These are phyloP conservation scores for Sciaenops ocellatus DNA, from an alignment of 2,797 vertebrate species.

Conservation along the genomic window DNA sequence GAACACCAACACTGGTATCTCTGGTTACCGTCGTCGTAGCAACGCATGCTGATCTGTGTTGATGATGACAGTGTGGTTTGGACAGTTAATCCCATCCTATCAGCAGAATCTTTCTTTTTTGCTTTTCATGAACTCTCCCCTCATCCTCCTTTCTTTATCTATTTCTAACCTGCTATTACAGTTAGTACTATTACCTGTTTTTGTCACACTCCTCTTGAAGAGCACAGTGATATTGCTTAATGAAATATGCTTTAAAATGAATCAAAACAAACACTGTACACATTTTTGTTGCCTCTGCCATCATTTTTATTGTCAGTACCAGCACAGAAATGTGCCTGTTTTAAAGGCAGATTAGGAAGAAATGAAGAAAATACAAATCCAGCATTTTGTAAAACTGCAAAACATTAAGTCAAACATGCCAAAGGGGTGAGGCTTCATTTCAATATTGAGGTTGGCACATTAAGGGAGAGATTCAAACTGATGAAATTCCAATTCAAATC, in stretches of 20 bases:
- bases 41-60: constrained; percentile 64
- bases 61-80: constrained; percentile 63
- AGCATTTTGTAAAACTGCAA: neutral
- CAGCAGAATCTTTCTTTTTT: constrained; percentile 36
- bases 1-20: constrained; percentile 67
- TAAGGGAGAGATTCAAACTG: too few species aligned
- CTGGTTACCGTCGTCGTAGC: constrained; percentile 76
- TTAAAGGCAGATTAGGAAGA: constrained; percentile 37
- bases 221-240: constrained; percentile 29
- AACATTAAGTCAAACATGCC: neutral
- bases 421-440: neutral
- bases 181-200: neutral
- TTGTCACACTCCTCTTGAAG: neutral
- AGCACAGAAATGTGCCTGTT: constrained; percentile 22
- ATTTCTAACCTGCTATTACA: neutral
- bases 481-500: too few species aligned
- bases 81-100: constrained; percentile 68
- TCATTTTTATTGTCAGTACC: constrained; percentile 37
- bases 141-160: constrained; percentile 12
- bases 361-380: constrained; percentile 2
- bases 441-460: neutral
- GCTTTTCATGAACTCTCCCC: constrained; percentile 30
- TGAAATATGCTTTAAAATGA: constrained; percentile 53
- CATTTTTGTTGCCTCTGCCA: constrained; percentile 35
- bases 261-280: constrained; percentile 49